Percentiles rank a stretch among this genome's conserved stretches.
Conservation (phyloP, 2,797 vertebrate genomes). For the Rhabdophis nuchalis region DNA sequence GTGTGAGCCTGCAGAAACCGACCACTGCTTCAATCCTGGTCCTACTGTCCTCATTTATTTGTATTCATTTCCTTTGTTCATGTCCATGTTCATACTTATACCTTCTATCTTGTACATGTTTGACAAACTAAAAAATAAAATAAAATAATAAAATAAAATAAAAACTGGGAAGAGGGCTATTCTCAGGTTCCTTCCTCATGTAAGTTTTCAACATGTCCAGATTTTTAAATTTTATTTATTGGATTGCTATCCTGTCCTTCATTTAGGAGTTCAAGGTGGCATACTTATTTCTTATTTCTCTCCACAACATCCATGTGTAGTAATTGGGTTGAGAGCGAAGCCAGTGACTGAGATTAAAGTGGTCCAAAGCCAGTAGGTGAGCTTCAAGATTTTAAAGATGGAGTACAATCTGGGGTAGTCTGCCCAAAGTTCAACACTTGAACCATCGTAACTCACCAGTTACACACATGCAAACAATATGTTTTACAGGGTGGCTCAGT, state of each 20-base stretch:
- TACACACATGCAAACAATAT: not conserved
- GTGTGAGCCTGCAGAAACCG: too few relatives aligned
- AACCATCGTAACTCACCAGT: not conserved
- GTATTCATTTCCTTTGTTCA: too few relatives aligned
- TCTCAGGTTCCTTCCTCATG: constrained; percentile 5
- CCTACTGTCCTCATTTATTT: too few relatives aligned
- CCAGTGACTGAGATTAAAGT: not conserved
- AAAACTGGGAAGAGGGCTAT: not conserved
- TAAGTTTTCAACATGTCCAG: not conserved
- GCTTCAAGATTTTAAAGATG: not conserved
- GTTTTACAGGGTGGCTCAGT: not conserved
- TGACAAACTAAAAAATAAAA: too few relatives aligned
- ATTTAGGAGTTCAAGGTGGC: not conserved
- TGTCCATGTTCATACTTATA: too few relatives aligned
- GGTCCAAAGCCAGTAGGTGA: not conserved
- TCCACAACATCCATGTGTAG: not conserved
- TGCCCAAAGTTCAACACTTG: not conserved
- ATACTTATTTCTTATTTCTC: not conserved
- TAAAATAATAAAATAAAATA: not conserved
- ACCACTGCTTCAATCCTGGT: too few relatives aligned
- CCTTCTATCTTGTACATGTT: too few relatives aligned
- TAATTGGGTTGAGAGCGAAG: not conserved
- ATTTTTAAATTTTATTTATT: not conserved
- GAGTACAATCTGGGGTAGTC: not conserved
- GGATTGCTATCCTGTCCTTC: not conserved